A percentile compares a stretch with the other conserved stretches of the same genome.
These are phyloP conservation scores for Procavia capensis DNA, from an alignment of 2,113 vertebrate genomes.

Conservation along the genomic window DNA sequence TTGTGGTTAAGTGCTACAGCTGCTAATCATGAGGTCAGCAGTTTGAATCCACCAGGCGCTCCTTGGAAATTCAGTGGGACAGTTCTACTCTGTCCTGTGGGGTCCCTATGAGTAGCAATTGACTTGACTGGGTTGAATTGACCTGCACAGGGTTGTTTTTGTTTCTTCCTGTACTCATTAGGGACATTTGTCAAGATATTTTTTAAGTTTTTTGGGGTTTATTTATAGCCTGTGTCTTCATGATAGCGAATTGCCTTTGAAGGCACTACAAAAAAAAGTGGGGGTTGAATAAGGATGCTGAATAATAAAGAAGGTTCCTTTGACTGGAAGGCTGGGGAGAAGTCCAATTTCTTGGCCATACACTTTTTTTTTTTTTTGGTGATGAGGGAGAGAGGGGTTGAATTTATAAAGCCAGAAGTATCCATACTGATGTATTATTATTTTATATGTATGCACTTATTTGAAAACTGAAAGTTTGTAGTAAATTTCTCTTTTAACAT, in stretches of 20 bases:
- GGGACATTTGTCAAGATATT: not conserved
- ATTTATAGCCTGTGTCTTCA: not conserved
- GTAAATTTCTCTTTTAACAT: not conserved
- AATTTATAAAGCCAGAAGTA: not conserved
- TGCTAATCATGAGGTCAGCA: too few species aligned
- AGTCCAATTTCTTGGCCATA: too few species aligned
- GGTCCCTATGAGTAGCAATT: too few species aligned
- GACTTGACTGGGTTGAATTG: too few species aligned
- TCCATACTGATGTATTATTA: not conserved
- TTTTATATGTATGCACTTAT: not conserved
- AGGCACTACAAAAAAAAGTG: not conserved
- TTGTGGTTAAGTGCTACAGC: too few species aligned
- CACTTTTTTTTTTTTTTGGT: too few species aligned
- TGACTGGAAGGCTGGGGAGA: too few species aligned
- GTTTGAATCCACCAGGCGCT: too few species aligned
- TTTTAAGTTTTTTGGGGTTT: not conserved
- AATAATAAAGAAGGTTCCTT: not conserved
- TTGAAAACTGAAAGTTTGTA: not conserved
- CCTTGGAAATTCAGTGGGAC: too few species aligned
- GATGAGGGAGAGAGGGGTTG: too few species aligned
- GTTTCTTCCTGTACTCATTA: not conserved
- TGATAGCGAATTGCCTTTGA: not conserved
- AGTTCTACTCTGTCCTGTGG: too few species aligned
- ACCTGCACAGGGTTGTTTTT: too few species aligned
- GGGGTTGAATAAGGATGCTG: rapidly evolving